Evolutionary conservation across 2,888 invertebrate genomes (phyloP).

Genomic region (Drosophila quinaria): DNA sequence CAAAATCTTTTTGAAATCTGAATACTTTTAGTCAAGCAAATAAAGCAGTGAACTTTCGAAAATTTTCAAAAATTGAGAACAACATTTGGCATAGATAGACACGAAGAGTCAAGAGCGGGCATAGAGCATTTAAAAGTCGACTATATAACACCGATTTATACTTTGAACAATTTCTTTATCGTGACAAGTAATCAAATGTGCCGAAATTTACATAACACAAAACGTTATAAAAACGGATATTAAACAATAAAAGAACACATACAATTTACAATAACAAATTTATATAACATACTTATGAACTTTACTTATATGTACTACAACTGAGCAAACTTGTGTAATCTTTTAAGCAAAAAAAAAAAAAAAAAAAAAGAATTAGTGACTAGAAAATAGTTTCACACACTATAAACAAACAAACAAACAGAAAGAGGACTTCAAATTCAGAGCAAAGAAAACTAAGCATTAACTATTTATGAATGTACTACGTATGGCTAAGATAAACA

Average conservation of each 20-base stretch:
- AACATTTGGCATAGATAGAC: slow-evolving; percentile 17
- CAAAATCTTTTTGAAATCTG: neutral
- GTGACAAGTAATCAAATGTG: slow-evolving; percentile 68
- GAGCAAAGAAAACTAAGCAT: slow-evolving; percentile 23
- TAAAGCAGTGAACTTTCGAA: slow-evolving; percentile 15
- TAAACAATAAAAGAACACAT: slow-evolving; percentile 28
- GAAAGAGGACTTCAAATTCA: slow-evolving; percentile 55
- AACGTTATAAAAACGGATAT: slow-evolving; percentile 6
- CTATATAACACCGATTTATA: slow-evolving; percentile 43
- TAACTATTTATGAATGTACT: slow-evolving; percentile 48
- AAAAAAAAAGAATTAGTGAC: slow-evolving; percentile 39
- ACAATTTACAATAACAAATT: slow-evolving; percentile 78
- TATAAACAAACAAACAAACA: slow-evolving; percentile 32
- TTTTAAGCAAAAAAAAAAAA: slow-evolving; percentile 40
- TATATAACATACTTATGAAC: slow-evolving; percentile 63
- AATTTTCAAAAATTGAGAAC: neutral
- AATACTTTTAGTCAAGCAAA: neutral
- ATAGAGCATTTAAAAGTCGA: slow-evolving; percentile 34
- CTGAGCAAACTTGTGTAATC: slow-evolving; percentile 57
- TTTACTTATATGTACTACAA: slow-evolving; percentile 53
- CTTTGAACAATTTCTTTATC: slow-evolving; percentile 33
- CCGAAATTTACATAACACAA: slow-evolving; percentile 60
- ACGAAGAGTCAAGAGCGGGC: slow-evolving; percentile 3
- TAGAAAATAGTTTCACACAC: slow-evolving; percentile 56
- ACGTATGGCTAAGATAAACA: slow-evolving; percentile 51